Conservation (phyloP, 2,113 vertebrate genomes). For the Rhinopithecus roxellana region DNA sequence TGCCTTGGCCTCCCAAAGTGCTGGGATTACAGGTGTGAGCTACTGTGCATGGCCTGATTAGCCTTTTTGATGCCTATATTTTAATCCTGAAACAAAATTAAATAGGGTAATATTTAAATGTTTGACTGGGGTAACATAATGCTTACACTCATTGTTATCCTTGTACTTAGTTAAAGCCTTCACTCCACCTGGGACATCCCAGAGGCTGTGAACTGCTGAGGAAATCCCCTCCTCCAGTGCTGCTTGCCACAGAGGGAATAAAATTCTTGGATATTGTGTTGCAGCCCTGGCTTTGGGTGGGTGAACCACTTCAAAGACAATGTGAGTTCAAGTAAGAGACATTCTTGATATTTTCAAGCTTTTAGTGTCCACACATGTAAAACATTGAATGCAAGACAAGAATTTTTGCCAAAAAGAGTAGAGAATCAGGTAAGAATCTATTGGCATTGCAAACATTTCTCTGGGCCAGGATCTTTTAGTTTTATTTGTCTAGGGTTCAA, state of each 20-base stretch:
- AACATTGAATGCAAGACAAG: neutral
- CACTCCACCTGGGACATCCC: neutral
- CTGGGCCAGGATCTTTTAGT: neutral
- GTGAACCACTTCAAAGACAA: slow-evolving; percentile 66
- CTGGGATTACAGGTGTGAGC: too few relatives aligned
- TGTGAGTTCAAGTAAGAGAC: slow-evolving; percentile 5
- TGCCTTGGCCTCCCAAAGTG: too few relatives aligned
- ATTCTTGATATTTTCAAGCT: neutral
- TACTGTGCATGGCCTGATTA: neutral
- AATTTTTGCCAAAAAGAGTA: neutral
- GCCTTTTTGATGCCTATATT: neutral
- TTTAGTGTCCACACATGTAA: neutral
- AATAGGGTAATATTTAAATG: neutral
- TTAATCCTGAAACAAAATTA: neutral
- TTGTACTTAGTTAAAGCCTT: neutral
- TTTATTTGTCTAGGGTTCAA: neutral
- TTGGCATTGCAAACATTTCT: neutral
- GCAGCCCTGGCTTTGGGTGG: neutral
- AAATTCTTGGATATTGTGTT: neutral
- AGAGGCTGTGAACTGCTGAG: neutral
- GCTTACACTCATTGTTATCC: neutral
- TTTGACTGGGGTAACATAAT: neutral
- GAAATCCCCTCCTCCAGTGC: neutral
- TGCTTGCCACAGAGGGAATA: neutral
- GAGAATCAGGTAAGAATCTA: neutral